Base-by-base conservation (phyloP, 1,140 invertebrate genomes). In the Drosophila chauvacae region DNA sequence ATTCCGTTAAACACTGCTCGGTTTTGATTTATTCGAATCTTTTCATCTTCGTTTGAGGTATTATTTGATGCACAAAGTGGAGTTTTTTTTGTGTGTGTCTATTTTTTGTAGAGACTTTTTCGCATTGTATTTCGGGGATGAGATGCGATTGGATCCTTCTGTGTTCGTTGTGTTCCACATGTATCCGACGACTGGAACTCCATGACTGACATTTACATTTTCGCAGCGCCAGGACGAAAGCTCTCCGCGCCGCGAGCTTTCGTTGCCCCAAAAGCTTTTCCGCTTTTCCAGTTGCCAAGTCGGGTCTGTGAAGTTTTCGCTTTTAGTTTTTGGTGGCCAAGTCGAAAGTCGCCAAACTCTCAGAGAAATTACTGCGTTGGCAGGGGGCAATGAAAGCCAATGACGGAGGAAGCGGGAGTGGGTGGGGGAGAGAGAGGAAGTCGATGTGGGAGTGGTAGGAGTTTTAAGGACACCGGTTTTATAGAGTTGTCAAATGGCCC, bases 111-210 rank as follows among this genome's bases (percentile, higher is more conserved):
- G 74, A 85, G 61, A 85, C 80, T 91, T 88, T 88, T 83, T 84
- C 81, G 85, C 81, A 80, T 88, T 77, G 84, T 84, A 74, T 68
- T 64, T 74, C 61, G 60, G 62, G 66, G 68, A 72, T 70, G 80
- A 80, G 80, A 69, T 76, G 84, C 85, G 65, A 56, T 47, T 51
- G 66, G 44, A 55, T 73, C 18, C 45, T 68, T 60, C 74, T 70
- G 74, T 90, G 73, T 77, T 83, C 80, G 81, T 76, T 91, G 84
- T 77, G 91, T 92, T 92, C 91, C 91, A 92, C 81, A 86, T 92
- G 91, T 91, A 91, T 91, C 91, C 91, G 91, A 91, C 91, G 90
- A 91, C 91, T 92, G 91, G 91, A 92, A 92, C 90, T 91, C 81
- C 91, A 92, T 92, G 91, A 92, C 91, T 92, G 84, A 85, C 78